Evolutionary conservation across 2,113 vertebrate genomes (phyloP).

Genomic region (Galeopterus variegatus): DNA sequence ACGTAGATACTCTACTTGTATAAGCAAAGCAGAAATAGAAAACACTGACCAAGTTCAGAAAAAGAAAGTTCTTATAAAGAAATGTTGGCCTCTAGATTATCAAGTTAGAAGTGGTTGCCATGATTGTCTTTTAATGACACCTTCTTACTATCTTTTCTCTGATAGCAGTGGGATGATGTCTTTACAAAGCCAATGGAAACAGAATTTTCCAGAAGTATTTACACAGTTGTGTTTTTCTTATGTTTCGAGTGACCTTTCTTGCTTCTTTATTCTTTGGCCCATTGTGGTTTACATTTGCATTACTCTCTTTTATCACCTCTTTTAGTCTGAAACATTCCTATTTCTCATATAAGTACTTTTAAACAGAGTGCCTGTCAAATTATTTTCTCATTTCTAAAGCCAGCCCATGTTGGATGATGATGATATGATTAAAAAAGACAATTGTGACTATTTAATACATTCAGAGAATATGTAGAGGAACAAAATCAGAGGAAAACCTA

Average conservation of each 20-base stretch:
- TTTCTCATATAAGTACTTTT: slow-evolving; percentile 5
- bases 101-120: background rate
- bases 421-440: background rate
- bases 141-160: background rate
- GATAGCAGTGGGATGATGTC: background rate
- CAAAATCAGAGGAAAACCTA: background rate
- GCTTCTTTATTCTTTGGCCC: background rate
- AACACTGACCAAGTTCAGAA: slow-evolving; percentile 15
- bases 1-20: background rate
- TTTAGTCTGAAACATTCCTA: slow-evolving; percentile 16
- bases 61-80: background rate
- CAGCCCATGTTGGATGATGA: background rate
- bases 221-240: background rate
- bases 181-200: background rate
- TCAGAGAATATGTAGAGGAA: background rate
- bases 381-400: slow-evolving; percentile 4
- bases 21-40: background rate
- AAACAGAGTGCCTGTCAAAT: background rate
- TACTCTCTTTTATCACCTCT: background rate
- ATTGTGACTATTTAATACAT: slow-evolving; percentile 35
- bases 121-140: background rate
- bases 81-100: background rate
- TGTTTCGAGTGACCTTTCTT: background rate
- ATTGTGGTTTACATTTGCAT: background rate
- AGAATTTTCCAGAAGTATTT: background rate